Base-by-base conservation (phyloP, 2,888 invertebrate genomes). In the Tridacna gigas region DNA sequence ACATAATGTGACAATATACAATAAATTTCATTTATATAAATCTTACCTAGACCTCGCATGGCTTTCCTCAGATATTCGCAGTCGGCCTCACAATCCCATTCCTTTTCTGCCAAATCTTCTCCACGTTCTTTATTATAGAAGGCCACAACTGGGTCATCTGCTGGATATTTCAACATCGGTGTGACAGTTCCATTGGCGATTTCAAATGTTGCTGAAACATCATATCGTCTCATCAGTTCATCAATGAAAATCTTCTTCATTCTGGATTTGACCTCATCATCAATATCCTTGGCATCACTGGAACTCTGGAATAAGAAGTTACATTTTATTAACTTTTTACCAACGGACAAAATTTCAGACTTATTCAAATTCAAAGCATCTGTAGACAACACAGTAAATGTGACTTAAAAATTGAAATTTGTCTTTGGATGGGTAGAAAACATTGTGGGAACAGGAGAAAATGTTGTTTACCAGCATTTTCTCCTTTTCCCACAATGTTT, bases 1-100 rank as follows among this genome's bases (percentile, higher is more conserved):
- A n/a, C n/a, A n/a, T n/a, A n/a, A n/a, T n/a, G n/a, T n/a, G n/a
- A n/a, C n/a, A n/a, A n/a, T n/a, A n/a, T 7, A 37, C 37, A 37
- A 37, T 2, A 37, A 37, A 37, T 37, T 37, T 37, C 37, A 4
- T 37, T 37, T 37, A 63, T 63, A 26, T 9, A 56, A 63, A 45
- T 4, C 75, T 25, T 84, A 93, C 94, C 94, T 18, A 90, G 69
- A 18, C 94, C 94, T 82, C 92, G 93, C 93, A 94, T 94, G 25
- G 93, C 92, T 45, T 89, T 84, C 26, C 90, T 79, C 11, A 93
- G 82, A 63, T 91, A 93, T 86, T 90, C 90, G 80, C 91, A 91
- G 80, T 93, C 93, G 18, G 79, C 84, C 79, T 93, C 93, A 11
- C 89, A 56, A 67, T 92, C 88, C 93, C 93, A 93, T 15, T 84